Evolutionary conservation across 2,113 vertebrate genomes (phyloP).

Genomic region (Thymallus thymallus): DNA sequence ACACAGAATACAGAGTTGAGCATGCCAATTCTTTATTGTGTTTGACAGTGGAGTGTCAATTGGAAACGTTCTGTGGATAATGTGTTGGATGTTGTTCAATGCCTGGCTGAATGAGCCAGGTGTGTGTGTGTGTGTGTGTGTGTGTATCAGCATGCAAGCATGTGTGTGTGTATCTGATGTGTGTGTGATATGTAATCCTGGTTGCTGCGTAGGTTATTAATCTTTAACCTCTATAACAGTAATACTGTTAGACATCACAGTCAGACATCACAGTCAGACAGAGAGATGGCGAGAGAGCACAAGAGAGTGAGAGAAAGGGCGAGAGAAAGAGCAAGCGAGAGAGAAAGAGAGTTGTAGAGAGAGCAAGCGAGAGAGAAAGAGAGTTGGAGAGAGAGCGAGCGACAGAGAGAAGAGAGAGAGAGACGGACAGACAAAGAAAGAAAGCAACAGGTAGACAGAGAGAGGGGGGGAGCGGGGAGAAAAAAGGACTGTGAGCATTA

Average conservation of each 20-base stretch:
- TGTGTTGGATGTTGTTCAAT: too few species aligned
- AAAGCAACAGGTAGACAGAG: background rate
- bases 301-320: slow-evolving; percentile 24
- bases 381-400: background rate
- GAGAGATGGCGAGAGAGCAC: slow-evolving; percentile 6
- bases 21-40: too few species aligned
- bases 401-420: background rate
- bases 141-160: background rate
- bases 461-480: background rate
- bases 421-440: background rate
- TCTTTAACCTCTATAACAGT: slow-evolving; percentile 6
- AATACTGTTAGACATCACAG: slow-evolving; percentile 18
- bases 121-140: slow-evolving; percentile 11
- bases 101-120: slow-evolving; percentile 25
- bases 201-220: too few species aligned
- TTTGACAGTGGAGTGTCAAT: too few species aligned
- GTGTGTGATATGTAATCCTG: slow-evolving; percentile 5
- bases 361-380: background rate
- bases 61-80: too few species aligned
- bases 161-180: background rate
- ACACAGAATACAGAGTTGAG: too few species aligned
- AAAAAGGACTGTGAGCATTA: slow-evolving; percentile 9
- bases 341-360: slow-evolving; percentile 32
- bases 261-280: background rate
- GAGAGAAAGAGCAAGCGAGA: background rate